phyloP scores from a whole-genome alignment of 2,888 invertebrate species.

The Dilophus febrilis region DNA sequence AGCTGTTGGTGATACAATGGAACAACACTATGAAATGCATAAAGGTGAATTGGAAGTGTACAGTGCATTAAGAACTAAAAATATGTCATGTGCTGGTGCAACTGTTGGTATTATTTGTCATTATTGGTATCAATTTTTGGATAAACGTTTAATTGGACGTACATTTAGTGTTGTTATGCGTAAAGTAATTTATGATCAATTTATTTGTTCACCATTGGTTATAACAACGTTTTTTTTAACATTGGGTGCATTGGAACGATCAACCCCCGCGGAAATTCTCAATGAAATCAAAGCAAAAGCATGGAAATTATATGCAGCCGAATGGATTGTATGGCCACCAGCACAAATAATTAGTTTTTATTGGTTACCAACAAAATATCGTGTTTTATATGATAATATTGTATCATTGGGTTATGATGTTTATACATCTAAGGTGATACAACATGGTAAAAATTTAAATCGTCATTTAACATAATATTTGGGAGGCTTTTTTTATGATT shows the following conservation, averaged over 20 bases:
- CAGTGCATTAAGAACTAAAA: slow-evolving; percentile 43
- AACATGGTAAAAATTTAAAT: slow-evolving; percentile 38
- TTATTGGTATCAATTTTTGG: slow-evolving; percentile 69
- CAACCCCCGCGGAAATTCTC: slow-evolving; percentile 40
- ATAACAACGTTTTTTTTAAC: slow-evolving; percentile 63
- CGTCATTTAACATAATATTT: too few relatives aligned
- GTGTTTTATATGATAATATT: slow-evolving; percentile 74
- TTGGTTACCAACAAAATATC: slow-evolving; percentile 59
- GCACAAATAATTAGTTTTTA: slow-evolving; percentile 89
- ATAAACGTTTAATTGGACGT: slow-evolving; percentile 51
- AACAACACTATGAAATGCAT: slow-evolving; percentile 60
- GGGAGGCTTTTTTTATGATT: too few relatives aligned
- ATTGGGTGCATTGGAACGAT: slow-evolving; percentile 51
- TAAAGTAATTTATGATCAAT: slow-evolving; percentile 69
- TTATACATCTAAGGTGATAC: slow-evolving; percentile 59
- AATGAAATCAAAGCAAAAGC: slow-evolving; percentile 57
- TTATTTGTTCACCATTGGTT: slow-evolving; percentile 65
- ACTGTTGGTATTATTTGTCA: slow-evolving; percentile 68
- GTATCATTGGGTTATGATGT: slow-evolving; percentile 76
- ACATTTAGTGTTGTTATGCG: slow-evolving; percentile 45
- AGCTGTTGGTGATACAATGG: slow-evolving; percentile 58
- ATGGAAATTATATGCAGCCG: slow-evolving; percentile 61
- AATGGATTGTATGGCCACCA: slow-evolving; percentile 86
- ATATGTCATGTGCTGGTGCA: slow-evolving; percentile 64
- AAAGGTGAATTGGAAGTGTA: slow-evolving; percentile 36